These are phyloP conservation scores for Felis chaus DNA, from an alignment of 2,113 vertebrate species.

Conservation along the genomic window DNA sequence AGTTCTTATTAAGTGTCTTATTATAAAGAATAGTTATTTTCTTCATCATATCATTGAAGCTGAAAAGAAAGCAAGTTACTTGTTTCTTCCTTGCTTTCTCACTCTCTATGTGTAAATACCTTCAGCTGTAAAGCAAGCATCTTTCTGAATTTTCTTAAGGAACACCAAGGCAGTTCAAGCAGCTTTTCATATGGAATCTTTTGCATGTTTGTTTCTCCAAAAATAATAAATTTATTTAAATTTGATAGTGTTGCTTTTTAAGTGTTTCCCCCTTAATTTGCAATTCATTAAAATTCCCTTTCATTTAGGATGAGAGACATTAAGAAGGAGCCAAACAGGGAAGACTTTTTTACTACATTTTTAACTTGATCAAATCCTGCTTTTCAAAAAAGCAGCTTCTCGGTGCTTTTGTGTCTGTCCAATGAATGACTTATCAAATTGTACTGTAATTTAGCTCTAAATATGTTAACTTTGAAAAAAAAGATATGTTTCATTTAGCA, in stretches of 20 bases:
- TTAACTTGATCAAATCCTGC: neutral
- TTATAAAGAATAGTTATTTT: slow-evolving; percentile 17
- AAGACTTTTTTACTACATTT: neutral
- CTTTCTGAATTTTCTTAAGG: slow-evolving; percentile 52
- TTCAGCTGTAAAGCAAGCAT: neutral
- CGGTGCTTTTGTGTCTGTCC: neutral
- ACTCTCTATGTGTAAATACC: neutral
- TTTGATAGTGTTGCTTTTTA: neutral
- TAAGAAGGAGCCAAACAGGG: neutral
- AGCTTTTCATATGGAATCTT: neutral
- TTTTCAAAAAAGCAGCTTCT: neutral
- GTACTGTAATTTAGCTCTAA: slow-evolving; percentile 12
- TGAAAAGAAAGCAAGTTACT: neutral
- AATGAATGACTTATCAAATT: neutral
- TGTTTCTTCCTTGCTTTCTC: slow-evolving; percentile 11
- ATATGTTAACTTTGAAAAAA: neutral
- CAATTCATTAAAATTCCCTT: neutral
- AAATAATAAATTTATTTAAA: neutral
- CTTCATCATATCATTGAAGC: neutral
- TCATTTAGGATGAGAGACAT: neutral
- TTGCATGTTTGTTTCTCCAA: neutral
- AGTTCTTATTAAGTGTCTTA: neutral
- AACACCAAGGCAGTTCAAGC: neutral
- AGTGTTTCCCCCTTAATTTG: neutral
- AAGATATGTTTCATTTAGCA: neutral